phyloP scores from a whole-genome alignment of 2,113 vertebrate genomes.

The Phainopepla nitens region DNA sequence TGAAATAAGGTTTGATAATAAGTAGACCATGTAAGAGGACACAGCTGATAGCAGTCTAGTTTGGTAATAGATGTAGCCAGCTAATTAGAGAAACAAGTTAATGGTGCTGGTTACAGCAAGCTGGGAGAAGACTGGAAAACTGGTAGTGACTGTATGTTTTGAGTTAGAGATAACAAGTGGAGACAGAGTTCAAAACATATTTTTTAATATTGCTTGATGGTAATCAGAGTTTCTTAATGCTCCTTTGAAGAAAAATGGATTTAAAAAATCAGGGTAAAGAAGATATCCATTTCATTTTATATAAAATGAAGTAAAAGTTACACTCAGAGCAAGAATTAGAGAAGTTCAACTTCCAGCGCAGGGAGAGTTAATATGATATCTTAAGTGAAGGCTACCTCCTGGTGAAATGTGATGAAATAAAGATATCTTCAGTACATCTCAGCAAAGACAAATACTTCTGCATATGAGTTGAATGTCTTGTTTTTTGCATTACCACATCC shows the following conservation, averaged over 20 bases:
- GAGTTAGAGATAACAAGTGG: not conserved
- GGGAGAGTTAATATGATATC: not conserved
- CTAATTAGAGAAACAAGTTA: conserved; percentile 40
- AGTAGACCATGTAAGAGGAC: not conserved
- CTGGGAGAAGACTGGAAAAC: not conserved
- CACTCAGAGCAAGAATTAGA: not conserved
- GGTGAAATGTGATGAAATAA: not conserved
- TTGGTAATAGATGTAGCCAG: conserved; percentile 11
- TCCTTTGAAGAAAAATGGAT: not conserved
- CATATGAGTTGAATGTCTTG: not conserved
- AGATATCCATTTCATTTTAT: not conserved
- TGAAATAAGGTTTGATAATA: not conserved
- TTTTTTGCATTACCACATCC: not conserved
- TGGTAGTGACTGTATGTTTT: not conserved
- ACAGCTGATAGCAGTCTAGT: not conserved
- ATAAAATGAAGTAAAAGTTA: not conserved
- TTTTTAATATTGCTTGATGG: not conserved
- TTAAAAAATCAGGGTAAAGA: not conserved
- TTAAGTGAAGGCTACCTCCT: not conserved
- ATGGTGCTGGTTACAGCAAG: not conserved
- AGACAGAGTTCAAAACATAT: not conserved
- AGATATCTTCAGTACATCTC: not conserved
- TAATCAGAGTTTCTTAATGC: not conserved
- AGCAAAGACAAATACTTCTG: not conserved
- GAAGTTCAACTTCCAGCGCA: not conserved